Evolutionary conservation across 2,888 invertebrate species (phyloP), one percentile per base, ranked within the genome.

Genomic region (Andrena fulva): DNA sequence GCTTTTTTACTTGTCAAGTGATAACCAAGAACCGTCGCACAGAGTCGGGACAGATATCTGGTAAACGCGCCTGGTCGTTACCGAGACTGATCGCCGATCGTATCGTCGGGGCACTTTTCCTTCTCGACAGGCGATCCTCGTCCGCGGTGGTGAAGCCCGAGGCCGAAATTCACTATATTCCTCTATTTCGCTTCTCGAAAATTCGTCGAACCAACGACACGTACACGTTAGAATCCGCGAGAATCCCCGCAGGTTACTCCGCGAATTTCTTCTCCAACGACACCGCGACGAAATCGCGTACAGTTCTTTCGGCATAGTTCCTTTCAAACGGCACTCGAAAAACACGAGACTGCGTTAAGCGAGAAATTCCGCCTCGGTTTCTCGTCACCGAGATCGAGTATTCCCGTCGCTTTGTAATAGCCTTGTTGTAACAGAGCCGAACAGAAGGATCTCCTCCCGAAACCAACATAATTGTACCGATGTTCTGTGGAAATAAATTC

Each of bases 1-100:
- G 59, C 27, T 71, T 68, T 68, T 67, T 76, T 56, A n/a, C 56
- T 80, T 76, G 52, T 29, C 73, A 33, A 33, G 33, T 56, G 56
- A 56, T 56, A 56, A 24, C 56, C 24, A 56, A 56, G 27, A 56
- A 27, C 62, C 56, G 69, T 16, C 10, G 16, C n/a, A 42, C 12
- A 31, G 62, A 59, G 48, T 73, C 63, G 42, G 59, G 29, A 42
- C 62, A 74, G 54, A 48, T 20, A 71, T 67, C 71, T 27, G 52
- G 16, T 50, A 16, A 66, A 75, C 67, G 63, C 35, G 56, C 10
- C 27, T 67, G 42, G 52, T 78, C 48, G 48, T 35, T 54, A 2
- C 5, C 48, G 60, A 24, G 67, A 73, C 66, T 66, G 50, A 27
- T 42, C 48, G 48, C 24, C 67, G 76, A 63, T 77, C 48, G 4